These are phyloP conservation scores for Catocala nupta DNA, from an alignment of 2,888 invertebrate genomes.

Conservation along the genomic window DNA sequence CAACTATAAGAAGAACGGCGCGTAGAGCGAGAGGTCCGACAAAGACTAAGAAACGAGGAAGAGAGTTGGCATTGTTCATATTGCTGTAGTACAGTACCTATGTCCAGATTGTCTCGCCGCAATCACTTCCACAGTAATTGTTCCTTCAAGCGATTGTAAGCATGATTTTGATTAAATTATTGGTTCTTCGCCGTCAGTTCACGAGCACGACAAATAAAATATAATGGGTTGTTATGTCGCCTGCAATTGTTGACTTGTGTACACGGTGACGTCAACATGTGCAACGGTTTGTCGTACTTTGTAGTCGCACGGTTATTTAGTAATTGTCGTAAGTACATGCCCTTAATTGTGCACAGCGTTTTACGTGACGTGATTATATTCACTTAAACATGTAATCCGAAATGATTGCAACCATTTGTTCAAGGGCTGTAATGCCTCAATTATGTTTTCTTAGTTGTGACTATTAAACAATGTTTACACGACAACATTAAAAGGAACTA, in stretches of 20 bases:
- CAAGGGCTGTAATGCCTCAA: slow-evolving; percentile 12
- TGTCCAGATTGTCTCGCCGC: slow-evolving; percentile 48
- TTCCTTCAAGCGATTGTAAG: slow-evolving; percentile 45
- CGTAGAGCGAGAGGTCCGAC: slow-evolving; percentile 1
- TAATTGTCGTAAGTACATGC: slow-evolving; percentile 28
- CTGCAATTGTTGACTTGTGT: slow-evolving; percentile 46
- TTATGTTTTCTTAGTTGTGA: slow-evolving; percentile 38
- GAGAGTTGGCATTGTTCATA: neutral
- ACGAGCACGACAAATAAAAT: slow-evolving; percentile 40
- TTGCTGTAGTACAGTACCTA: slow-evolving; percentile 1
- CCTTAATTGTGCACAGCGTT: slow-evolving; percentile 33
- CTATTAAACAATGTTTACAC: slow-evolving; percentile 19
- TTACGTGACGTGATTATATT: slow-evolving; percentile 39
- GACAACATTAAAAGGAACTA: slow-evolving; percentile 5
- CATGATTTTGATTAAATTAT: slow-evolving; percentile 72
- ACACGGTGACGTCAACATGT: slow-evolving; percentile 36
- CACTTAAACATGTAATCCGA: slow-evolving; percentile 32
- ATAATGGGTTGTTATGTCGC: slow-evolving; percentile 53
- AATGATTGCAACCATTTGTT: slow-evolving; percentile 20
- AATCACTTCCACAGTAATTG: slow-evolving; percentile 55
- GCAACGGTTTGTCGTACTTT: slow-evolving; percentile 27
- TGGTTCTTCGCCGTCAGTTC: slow-evolving; percentile 49
- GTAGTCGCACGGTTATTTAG: slow-evolving; percentile 43
- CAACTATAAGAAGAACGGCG: slow-evolving; percentile 6
- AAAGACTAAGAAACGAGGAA: neutral